phyloP scores from a whole-genome alignment of 2,888 invertebrate species.

The Lochmaea crataegi region DNA sequence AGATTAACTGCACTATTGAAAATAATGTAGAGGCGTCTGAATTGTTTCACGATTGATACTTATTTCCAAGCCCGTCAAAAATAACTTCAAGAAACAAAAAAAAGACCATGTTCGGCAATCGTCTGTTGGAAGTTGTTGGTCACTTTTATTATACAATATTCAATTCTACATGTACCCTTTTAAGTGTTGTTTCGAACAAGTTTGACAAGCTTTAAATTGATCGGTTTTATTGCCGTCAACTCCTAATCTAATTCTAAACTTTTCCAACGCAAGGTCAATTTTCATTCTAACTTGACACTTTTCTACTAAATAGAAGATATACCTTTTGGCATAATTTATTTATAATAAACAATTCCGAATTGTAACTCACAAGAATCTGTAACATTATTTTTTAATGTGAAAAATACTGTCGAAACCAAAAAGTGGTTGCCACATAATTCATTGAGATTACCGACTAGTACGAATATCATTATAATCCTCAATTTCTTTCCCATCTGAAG shows the following conservation, averaged over 20 bases:
- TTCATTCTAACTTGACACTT: not conserved
- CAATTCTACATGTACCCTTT: constrained; percentile 15
- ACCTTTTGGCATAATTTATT: not conserved
- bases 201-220: constrained; percentile 43
- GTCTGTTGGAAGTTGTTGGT: constrained; percentile 10
- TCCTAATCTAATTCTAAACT: constrained; percentile 14
- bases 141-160: constrained; percentile 16
- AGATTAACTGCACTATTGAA: too few relatives aligned
- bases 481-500: too few relatives aligned
- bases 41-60: too few relatives aligned
- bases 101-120: not conserved
- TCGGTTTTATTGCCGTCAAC: constrained; percentile 37
- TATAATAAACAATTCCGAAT: not conserved
- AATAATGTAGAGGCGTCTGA: too few relatives aligned
- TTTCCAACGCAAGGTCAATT: constrained; percentile 1
- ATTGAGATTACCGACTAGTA: too few relatives aligned
- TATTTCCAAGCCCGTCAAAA: too few relatives aligned
- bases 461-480: too few relatives aligned
- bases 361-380: too few relatives aligned
- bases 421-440: too few relatives aligned
- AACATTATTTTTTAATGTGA: too few relatives aligned
- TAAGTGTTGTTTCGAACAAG: constrained; percentile 40
- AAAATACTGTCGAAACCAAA: too few relatives aligned
- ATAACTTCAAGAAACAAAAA: too few relatives aligned
- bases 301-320: not conserved